Evolutionary conservation across 2,888 invertebrate species (phyloP), one percentile per base, ranked within the genome.

Genomic region (Sesia bembeciformis): DNA sequence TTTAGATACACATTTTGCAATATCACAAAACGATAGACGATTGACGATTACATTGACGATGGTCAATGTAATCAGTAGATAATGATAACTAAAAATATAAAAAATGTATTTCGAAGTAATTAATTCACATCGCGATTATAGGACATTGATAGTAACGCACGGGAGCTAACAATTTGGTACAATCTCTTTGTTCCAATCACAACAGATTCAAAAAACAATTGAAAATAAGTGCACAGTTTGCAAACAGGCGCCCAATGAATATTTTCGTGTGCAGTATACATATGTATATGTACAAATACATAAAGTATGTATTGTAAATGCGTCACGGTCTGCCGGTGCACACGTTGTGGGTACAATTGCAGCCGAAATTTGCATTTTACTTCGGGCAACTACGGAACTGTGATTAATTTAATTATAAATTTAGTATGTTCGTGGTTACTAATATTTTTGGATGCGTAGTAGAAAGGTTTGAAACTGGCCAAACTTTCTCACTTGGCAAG

Each of bases 301-400:
- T 23, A 23, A 23, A 23, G 53, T 56, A 46, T 46, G 54, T 65
- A 71, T 68, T 70, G 72, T 66, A 64, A 66, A 72, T 68, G 63
- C 74, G 85, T 78, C 74, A 78, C 74, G 86, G 79, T 85, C 84
- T 74, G 78, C 55, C 67, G 74, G 63, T 65, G 23, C 52, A 63
- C 59, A 68, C 74, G 71, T 70, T 80, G 80, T 81, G 77, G 80
- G 72, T 73, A 78, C 83, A 81, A 81, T 80, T 82, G 83, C 81
- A 82, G 53, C 67, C 60, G 56, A 74, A 77, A 88, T 88, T 88
- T 85, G 86, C 87, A 88, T 87, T 84, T 80, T 76, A 77, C 74
- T 72, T 76, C 74, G 76, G 68, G 70, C 75, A 71, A 74, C 74
- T 75, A 72, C 73, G 71, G 68, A 70, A 72, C 60, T 65, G 74